Conservation (phyloP, 2,888 invertebrate genomes). For the Exephanes ischioxanthus region DNA sequence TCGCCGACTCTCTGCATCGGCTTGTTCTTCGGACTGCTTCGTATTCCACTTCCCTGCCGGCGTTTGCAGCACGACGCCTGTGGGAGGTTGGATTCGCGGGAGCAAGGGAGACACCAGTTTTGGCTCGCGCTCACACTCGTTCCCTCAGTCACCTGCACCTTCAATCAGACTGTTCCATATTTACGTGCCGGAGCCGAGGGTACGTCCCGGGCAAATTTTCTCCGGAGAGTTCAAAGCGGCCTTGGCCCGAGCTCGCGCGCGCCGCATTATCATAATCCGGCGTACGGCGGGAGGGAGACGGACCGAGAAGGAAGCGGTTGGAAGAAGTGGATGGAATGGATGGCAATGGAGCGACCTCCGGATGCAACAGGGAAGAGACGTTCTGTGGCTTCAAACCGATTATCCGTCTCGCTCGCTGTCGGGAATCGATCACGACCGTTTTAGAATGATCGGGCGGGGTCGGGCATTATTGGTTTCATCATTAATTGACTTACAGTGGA, state of each 20-base stretch:
- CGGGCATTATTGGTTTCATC: too few relatives aligned
- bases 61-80: conserved; percentile 20
- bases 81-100: conserved; percentile 1
- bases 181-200: conserved; percentile 72
- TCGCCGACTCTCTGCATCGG: conserved; percentile 46
- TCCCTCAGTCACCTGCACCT: conserved; percentile 55
- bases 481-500: too few relatives aligned
- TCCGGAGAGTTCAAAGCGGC: conserved; percentile 76
- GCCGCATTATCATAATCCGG: conserved; percentile 80
- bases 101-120: neutral
- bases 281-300: conserved; percentile 59
- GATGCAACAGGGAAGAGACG: conserved; percentile 27
- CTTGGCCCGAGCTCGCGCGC: conserved; percentile 51
- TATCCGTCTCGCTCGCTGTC: conserved; percentile 8
- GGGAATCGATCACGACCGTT: too few relatives aligned
- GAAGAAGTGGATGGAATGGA: neutral
- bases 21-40: conserved; percentile 57
- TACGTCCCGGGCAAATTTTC: conserved; percentile 75
- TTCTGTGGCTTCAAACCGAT: conserved; percentile 30
- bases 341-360: neutral
- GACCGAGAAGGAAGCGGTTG: neutral
- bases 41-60: conserved; percentile 50
- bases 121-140: conserved; percentile 28
- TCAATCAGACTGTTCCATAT: conserved; percentile 81
- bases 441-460: too few relatives aligned